Conservation (phyloP, 2,888 invertebrate species). For the Drosophila cyrtoloma region DNA sequence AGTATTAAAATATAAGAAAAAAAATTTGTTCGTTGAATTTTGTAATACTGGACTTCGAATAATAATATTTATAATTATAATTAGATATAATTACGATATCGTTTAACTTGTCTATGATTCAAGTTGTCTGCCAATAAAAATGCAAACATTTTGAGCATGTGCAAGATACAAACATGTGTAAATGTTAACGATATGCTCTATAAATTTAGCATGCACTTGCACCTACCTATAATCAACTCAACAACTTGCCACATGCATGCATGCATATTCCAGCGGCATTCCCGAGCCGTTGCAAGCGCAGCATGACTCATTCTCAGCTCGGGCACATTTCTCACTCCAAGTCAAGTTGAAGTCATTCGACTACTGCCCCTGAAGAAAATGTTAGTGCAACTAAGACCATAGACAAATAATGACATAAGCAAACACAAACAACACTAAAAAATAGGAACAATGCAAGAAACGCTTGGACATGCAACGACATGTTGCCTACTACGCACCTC, state of each 20-base stretch:
- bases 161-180: not conserved
- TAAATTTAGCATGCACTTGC: constrained; percentile 55
- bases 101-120: not conserved
- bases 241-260: constrained; percentile 56
- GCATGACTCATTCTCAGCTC: constrained; percentile 47
- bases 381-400: constrained; percentile 76
- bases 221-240: constrained; percentile 38
- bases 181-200: constrained; percentile 27
- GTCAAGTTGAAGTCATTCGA: constrained; percentile 43
- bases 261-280: constrained; percentile 37
- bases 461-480: constrained; percentile 55
- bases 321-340: constrained; percentile 33
- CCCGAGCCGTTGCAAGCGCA: constrained; percentile 31
- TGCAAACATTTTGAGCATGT: constrained; percentile 8
- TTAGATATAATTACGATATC: not conserved
- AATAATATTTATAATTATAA: not conserved
- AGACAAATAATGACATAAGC: constrained; percentile 72
- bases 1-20: not conserved
- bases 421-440: constrained; percentile 19
- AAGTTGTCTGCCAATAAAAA: not conserved
- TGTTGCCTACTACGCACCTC: constrained; percentile 30
- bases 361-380: constrained; percentile 72
- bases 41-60: not conserved
- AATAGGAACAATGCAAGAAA: not conserved
- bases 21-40: not conserved